Percentiles rank a stretch among this genome's conserved stretches.
These are phyloP conservation scores for Volucella inanis DNA, from an alignment of 2,888 invertebrate species.

Conservation along the genomic window DNA sequence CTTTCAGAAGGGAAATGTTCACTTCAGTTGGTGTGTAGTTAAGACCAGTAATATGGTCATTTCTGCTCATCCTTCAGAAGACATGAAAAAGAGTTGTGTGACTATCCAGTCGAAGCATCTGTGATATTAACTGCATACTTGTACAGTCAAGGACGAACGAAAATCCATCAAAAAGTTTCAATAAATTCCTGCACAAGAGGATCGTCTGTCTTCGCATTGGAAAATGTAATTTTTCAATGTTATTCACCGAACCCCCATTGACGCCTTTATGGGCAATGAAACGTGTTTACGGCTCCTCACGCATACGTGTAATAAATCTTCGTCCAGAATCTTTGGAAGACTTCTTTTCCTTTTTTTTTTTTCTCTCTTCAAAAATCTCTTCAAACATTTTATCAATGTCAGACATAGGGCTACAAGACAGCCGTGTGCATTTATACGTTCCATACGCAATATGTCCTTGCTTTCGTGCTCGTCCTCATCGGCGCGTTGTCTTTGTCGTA, in stretches of 20 bases:
- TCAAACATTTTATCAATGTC: conserved; percentile 29
- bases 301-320: conserved; percentile 59
- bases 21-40: no score
- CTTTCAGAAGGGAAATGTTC: no score
- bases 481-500: conserved; percentile 41
- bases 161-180: neutral
- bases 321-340: conserved; percentile 31
- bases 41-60: no score
- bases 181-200: neutral
- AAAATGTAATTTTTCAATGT: conserved; percentile 50
- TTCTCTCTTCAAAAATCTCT: neutral
- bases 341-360: neutral
- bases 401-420: conserved; percentile 10
- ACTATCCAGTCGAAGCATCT: no score
- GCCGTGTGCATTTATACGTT: conserved; percentile 72
- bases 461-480: conserved; percentile 20
- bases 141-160: neutral
- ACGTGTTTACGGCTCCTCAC: conserved; percentile 49
- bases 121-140: no score
- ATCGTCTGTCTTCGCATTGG: no score
- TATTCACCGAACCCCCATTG: conserved; percentile 47
- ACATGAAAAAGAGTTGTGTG: no score
- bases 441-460: conserved; percentile 32
- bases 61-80: no score
- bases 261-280: conserved; percentile 64